phyloP scores from a whole-genome alignment of 2,888 invertebrate species.

The Andrena marginata region DNA sequence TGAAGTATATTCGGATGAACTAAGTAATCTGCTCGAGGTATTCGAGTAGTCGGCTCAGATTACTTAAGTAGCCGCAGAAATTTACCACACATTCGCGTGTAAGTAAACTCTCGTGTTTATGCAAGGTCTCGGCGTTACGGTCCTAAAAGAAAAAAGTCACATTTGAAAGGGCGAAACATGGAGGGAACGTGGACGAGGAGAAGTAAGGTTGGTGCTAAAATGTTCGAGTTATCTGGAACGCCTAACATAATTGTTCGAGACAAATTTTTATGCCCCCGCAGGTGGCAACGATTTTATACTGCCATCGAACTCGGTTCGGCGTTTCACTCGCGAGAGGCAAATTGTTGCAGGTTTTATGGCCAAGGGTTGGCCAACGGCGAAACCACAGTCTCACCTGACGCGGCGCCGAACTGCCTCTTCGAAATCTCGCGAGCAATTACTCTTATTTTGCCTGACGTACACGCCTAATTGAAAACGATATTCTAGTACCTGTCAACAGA shows the following conservation, averaged over 20 bases:
- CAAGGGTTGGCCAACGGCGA: slow-evolving; percentile 23
- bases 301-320: slow-evolving; percentile 24
- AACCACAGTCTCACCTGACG: slow-evolving; percentile 55
- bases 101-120: not conserved
- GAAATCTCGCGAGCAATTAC: slow-evolving; percentile 19
- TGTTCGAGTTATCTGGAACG: slow-evolving; percentile 4
- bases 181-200: not conserved
- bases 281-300: slow-evolving; percentile 29
- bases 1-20: too few relatives aligned
- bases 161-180: not conserved
- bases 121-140: not conserved
- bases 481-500: too few relatives aligned
- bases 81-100: too few relatives aligned
- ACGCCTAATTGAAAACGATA: not conserved
- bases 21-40: too few relatives aligned
- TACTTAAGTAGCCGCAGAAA: too few relatives aligned
- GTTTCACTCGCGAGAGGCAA: slow-evolving; percentile 41
- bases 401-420: slow-evolving; percentile 21
- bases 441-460: slow-evolving; percentile 4
- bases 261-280: slow-evolving; percentile 23
- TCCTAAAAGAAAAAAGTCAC: not conserved
- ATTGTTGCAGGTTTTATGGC: slow-evolving; percentile 59
- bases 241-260: slow-evolving; percentile 6
- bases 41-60: too few relatives aligned
- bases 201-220: not conserved